Base-by-base conservation (phyloP, 2,888 invertebrate species). In the Dynastes maya region DNA sequence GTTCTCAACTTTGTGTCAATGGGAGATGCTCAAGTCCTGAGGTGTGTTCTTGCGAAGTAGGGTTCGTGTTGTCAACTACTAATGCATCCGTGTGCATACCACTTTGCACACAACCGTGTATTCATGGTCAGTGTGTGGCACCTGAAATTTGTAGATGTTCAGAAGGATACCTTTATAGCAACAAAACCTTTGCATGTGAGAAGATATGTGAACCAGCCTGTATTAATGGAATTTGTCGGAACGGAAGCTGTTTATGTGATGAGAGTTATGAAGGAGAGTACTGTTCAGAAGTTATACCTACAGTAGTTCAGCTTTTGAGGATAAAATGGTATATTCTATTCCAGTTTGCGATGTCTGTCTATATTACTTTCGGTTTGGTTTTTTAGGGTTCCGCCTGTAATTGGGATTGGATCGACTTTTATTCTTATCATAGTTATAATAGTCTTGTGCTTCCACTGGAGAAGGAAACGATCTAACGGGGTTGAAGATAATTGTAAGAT, bases 21-120 rank as follows among this genome's bases (percentile, higher is more conserved):
- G 83, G 84, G 13, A 64, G 40, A 27, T 85, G 84, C 51, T 78
- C 79, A 22, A 83, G 83, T 1, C 87, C 87, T 5, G 83, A 86
- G 74, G 76, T 72, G 2, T 88, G 81, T 11, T 37, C 71, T 4
- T 80, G 80, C 49, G 53, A 78, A 16, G 37, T 37, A 6, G 80
- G 81, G 37, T 80, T 79, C n/a, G 16, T 22, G 65, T n/a, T 58
- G 55, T 58, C 75, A 40, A 51, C 55, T 8, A 77, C 53, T 22
- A n/a, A 76, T 68, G 58, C 27, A 67, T 45, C 78, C 13, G 27
- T 49, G 6, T 83, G 83, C 68, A 68, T 70, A 16, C 80, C 82
- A 51, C 40, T 76, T 58, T 82, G 83, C 71, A 9, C 13, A 13
- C 13, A 11, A 32, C 4, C 65, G 3, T 84, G 83, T 67, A 45